Evolutionary conservation across 2,797 vertebrate species (phyloP).

Genomic region (Anomalospiza imberbis): DNA sequence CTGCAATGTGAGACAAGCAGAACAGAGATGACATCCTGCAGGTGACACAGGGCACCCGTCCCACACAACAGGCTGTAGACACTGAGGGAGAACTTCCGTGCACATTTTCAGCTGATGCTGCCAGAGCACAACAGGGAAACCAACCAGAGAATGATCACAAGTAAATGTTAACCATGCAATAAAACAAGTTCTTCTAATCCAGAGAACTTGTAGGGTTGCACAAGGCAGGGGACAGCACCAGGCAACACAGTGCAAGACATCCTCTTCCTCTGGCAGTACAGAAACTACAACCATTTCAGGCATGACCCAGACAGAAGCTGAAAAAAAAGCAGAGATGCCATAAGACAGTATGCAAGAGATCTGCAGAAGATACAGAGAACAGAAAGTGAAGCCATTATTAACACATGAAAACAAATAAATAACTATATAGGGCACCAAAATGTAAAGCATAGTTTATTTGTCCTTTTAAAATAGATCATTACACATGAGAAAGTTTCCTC

Average conservation of each 20-base stretch:
- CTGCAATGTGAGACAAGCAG: rapidly evolving
- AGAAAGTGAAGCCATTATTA: not conserved
- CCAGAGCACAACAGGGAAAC: not conserved
- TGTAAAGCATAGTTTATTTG: not conserved
- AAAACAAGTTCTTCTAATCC: not conserved
- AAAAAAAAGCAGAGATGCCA: not conserved
- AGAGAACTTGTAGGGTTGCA: not conserved
- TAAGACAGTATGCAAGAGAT: not conserved
- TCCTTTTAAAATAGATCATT: not conserved
- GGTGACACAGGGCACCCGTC: not conserved
- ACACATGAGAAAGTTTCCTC: not conserved
- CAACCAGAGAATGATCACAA: not conserved
- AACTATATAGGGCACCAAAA: not conserved
- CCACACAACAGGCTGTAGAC: not conserved
- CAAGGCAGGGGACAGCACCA: not conserved
- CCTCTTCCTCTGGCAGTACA: not conserved
- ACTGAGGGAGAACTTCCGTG: rapidly evolving
- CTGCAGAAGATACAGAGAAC: not conserved
- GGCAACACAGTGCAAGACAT: not conserved
- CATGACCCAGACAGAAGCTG: not conserved
- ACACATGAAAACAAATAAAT: not conserved
- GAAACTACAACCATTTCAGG: not conserved
- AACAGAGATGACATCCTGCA: not conserved
- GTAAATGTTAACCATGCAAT: not conserved
- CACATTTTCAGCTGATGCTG: not conserved